Evolutionary conservation across 2,113 vertebrate genomes (phyloP).

Genomic region (Tenebrosternarchus preto): DNA sequence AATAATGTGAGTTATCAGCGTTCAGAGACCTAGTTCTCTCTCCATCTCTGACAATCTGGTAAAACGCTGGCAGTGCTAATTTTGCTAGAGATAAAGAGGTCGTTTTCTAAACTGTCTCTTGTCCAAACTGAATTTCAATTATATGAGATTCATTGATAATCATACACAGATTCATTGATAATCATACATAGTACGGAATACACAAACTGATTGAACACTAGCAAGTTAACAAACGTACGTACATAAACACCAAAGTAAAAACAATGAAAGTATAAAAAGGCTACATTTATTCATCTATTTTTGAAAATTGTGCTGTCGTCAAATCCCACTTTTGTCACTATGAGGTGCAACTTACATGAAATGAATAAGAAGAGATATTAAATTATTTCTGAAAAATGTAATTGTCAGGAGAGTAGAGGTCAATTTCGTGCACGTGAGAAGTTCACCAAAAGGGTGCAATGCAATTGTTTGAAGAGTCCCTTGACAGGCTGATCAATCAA

Average conservation of each 20-base stretch:
- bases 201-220: neutral
- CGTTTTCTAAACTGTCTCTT: neutral
- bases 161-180: neutral
- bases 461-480: constrained; percentile 64
- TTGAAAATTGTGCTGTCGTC: constrained; percentile 9
- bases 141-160: neutral
- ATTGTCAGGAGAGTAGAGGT: constrained; percentile 43
- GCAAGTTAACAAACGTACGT: neutral
- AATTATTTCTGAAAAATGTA: constrained; percentile 6
- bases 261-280: constrained; percentile 5
- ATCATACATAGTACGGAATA: neutral
- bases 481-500: constrained; percentile 65
- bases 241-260: no score
- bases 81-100: neutral
- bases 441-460: constrained; percentile 65
- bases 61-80: neutral
- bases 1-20: no score
- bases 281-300: constrained; percentile 54
- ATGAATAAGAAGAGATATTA: neutral
- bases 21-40: neutral
- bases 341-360: neutral
- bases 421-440: constrained; percentile 41
- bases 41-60: neutral
- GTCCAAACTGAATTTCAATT: neutral
- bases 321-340: neutral